phyloP scores from a whole-genome alignment of 1,140 invertebrate genomes.

The Bombus confusus region DNA sequence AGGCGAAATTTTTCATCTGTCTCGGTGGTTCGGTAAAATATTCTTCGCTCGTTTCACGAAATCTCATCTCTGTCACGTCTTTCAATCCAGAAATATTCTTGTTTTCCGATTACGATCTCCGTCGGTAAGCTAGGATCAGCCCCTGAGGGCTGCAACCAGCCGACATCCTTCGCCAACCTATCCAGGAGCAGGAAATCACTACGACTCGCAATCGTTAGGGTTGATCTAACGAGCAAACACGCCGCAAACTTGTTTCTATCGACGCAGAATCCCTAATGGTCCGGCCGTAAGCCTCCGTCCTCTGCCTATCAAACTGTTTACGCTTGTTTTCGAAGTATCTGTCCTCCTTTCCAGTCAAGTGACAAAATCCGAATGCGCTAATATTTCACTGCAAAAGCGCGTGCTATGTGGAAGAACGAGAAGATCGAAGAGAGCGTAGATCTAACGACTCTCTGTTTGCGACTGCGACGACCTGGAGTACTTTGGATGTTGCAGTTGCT shows the following conservation, averaged over 20 bases:
- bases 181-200: slow-evolving; percentile 60
- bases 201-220: slow-evolving; percentile 41
- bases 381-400: not conserved
- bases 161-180: slow-evolving; percentile 54
- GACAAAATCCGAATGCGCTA: not conserved
- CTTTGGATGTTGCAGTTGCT: not conserved
- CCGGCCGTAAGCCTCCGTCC: slow-evolving; percentile 11
- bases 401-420: not conserved
- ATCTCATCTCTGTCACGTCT: not conserved
- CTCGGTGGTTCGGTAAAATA: not conserved
- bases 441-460: not conserved
- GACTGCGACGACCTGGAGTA: not conserved
- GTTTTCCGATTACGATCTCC: not conserved
- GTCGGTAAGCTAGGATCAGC: too few relatives aligned
- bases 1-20: not conserved
- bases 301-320: slow-evolving; percentile 1
- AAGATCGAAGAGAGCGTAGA: not conserved
- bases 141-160: slow-evolving; percentile 11
- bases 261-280: slow-evolving; percentile 58
- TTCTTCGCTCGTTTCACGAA: not conserved
- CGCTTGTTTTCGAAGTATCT: not conserved
- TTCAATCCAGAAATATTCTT: not conserved
- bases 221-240: slow-evolving; percentile 59
- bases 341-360: too few relatives aligned
- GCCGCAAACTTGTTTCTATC: slow-evolving; percentile 49